Evolutionary conservation across 2,113 vertebrate species (phyloP), one percentile per base, ranked within the genome.

Genomic region (Notarius lentiginosus): DNA sequence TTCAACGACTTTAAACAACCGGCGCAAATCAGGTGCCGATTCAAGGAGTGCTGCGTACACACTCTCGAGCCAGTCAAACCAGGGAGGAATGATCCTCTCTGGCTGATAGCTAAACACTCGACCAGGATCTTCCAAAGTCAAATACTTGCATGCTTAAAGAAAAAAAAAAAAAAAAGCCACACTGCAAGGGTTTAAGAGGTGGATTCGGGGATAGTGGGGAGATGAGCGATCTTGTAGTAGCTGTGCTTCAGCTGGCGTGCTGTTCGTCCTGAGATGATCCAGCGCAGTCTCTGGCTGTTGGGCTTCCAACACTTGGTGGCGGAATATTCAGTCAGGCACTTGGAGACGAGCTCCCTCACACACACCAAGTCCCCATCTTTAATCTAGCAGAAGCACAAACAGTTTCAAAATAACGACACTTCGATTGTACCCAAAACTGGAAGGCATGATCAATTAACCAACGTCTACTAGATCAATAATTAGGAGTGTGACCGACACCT

Each of bases 131-230:
- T 91, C 82, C 61, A 34, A 84, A 88, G 86, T 91, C 66, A 88
- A 84, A 53, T 85, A 81, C 66, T 86, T 68, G 20, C 79, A 77
- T 82, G 82, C 87, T 85, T 60, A 56, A 17, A 87, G 20, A 86
- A 77, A 7, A 84, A 24, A 88, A 84, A 89, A 73, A 18, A 56
- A 15, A 83, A 17, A 7, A 8, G 15, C 10, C 20, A 47, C 70
- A 14, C 47, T 12, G 49, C 61, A 15, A 41, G 1, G 49, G 70
- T 85, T 91, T 94, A 98, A 30, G 88, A 95, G 70, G 92, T 93
- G 1, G 92, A 95, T 94, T 99, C 98, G 1, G 97, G 98, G 90
- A 99, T 99, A 70, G 98, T 99, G 83, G 98, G 98, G 87, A 99
- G 96, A 90, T 98, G 97, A 87, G 96, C 85, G 85, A 99, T 98